These are phyloP conservation scores for Echiichthys vipera DNA, from an alignment of 2,797 vertebrate species.

Conservation along the genomic window DNA sequence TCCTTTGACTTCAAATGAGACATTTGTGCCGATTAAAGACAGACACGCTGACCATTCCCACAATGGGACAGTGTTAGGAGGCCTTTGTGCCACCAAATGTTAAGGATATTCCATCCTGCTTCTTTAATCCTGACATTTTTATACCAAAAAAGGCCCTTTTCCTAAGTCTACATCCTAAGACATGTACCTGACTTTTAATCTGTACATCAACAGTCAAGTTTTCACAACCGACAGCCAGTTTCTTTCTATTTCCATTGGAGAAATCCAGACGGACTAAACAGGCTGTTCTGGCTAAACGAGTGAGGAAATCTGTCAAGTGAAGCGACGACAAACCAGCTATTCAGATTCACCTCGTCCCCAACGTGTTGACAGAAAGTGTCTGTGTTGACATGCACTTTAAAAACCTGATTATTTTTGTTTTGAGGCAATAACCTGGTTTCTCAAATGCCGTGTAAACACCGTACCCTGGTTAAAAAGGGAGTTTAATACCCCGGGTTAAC, in stretches of 20 bases:
- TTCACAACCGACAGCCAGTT: constrained; percentile 1
- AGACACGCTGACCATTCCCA: not conserved
- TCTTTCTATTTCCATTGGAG: constrained; percentile 17
- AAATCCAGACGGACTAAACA: constrained; percentile 44
- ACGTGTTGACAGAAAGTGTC: too few species aligned
- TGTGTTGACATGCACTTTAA: too few species aligned
- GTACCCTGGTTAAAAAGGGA: too few species aligned
- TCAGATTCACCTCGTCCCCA: constrained; percentile 15
- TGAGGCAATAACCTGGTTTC: too few species aligned
- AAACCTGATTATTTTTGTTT: too few species aligned
- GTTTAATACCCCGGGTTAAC: too few species aligned
- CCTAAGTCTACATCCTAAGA: too few species aligned
- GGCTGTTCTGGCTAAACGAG: constrained; percentile 50
- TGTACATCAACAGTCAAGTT: not conserved
- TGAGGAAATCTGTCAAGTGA: constrained; percentile 32
- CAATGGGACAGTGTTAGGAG: too few species aligned
- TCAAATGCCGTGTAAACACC: too few species aligned
- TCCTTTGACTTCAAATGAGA: not conserved
- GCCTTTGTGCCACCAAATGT: not conserved
- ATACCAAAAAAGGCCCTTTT: not conserved
- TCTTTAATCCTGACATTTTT: not conserved
- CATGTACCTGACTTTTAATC: too few species aligned
- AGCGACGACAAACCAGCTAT: constrained; percentile 24
- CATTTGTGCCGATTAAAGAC: not conserved
- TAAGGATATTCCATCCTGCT: not conserved